A percentile compares a stretch with the other conserved stretches of the same genome.
Evolutionary conservation across 1,140 invertebrate species (phyloP).

Genomic region (Zaprionus inermis): DNA sequence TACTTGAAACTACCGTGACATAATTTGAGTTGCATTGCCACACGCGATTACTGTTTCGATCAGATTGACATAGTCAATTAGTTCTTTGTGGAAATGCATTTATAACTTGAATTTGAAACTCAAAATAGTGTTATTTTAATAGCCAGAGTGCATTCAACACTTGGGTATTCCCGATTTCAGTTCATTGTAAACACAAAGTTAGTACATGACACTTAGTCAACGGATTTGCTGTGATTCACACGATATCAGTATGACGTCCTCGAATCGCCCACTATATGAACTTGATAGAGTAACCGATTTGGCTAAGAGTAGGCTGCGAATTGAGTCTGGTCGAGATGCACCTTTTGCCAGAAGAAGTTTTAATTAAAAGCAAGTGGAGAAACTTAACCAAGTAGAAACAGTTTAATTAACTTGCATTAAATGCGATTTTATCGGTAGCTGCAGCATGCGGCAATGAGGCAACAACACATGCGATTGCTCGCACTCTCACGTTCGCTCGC

Average conservation of each 20-base stretch:
- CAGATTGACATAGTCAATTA: no score
- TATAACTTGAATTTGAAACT: no score
- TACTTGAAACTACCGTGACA: no score
- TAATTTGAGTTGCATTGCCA: no score
- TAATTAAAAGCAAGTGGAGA: conserved; percentile 60
- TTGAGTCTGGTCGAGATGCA: conserved; percentile 4
- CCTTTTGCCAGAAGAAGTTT: conserved; percentile 66
- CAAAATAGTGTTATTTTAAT: no score
- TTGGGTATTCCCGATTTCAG: no score
- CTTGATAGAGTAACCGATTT: conserved; percentile 91
- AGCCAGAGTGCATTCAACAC: no score
- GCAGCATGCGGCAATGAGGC: no score
- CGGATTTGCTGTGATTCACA: conserved; percentile 39
- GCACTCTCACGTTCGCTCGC: not conserved
- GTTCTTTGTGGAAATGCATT: no score
- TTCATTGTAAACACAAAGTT: conserved; percentile 39
- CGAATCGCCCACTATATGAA: conserved; percentile 87
- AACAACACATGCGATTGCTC: not conserved
- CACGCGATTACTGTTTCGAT: no score
- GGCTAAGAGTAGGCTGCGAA: conserved; percentile 35
- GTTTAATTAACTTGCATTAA: conserved; percentile 77
- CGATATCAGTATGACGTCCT: conserved; percentile 6
- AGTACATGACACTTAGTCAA: conserved; percentile 34
- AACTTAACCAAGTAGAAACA: conserved; percentile 46
- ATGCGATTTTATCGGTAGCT: conserved; percentile 75